Conservation (phyloP, 2,888 invertebrate species). For the Cryptophagus acutangulus region DNA sequence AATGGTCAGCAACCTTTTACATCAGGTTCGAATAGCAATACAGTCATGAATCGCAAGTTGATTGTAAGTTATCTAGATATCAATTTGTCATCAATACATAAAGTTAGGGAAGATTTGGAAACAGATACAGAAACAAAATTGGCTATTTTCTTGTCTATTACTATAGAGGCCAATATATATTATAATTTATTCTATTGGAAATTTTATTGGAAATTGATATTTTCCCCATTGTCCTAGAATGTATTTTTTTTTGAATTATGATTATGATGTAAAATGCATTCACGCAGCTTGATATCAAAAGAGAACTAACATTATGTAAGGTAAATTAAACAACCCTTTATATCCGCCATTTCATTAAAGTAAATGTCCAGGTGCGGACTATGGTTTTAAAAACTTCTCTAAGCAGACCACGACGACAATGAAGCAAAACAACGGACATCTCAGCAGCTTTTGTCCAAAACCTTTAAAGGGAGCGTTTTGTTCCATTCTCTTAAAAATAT, state of each 20-base stretch:
- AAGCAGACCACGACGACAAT: constrained; percentile 20
- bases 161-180: constrained; percentile 37
- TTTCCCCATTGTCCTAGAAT: too few relatives aligned
- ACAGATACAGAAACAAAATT: constrained; percentile 36
- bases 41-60: too few relatives aligned
- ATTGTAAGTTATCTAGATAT: constrained; percentile 5
- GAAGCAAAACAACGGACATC: constrained; percentile 29
- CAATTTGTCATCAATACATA: constrained; percentile 6
- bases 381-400: not conserved
- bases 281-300: too few relatives aligned
- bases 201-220: constrained; percentile 25
- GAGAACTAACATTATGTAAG: constrained; percentile 25
- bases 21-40: too few relatives aligned
- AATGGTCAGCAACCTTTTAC: too few relatives aligned
- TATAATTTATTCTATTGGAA: constrained; percentile 40
- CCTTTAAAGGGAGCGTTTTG: constrained; percentile 29
- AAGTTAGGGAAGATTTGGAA: constrained; percentile 6
- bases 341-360: constrained; percentile 6
- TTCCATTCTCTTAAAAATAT: constrained; percentile 17
- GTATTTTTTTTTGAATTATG: too few relatives aligned
- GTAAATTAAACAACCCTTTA: constrained; percentile 28
- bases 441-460: constrained; percentile 25
- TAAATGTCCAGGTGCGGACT: constrained; percentile 30
- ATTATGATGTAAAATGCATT: too few relatives aligned
- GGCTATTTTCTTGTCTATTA: constrained; percentile 36